Conservation (phyloP, 2,888 invertebrate species). For the Thymelicus lineola region DNA sequence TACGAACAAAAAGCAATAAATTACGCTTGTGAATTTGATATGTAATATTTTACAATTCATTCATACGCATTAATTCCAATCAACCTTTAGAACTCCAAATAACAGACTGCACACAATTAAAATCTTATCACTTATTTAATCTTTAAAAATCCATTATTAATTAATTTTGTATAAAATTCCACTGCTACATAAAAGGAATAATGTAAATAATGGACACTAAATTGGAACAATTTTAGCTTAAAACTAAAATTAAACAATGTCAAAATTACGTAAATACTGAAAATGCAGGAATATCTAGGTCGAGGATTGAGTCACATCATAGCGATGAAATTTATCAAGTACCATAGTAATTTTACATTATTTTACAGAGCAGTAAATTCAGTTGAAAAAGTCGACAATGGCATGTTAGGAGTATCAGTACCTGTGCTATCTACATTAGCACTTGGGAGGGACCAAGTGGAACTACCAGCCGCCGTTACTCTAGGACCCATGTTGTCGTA, state of each 20-base stretch:
- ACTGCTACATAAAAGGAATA: neutral
- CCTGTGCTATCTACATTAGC: slow-evolving; percentile 64
- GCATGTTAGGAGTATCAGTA: slow-evolving; percentile 57
- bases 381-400: slow-evolving; percentile 76
- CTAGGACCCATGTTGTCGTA: slow-evolving; percentile 97
- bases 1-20: neutral
- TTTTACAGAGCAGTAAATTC: slow-evolving; percentile 78
- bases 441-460: slow-evolving; percentile 92
- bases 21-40: neutral
- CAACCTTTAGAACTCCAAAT: neutral
- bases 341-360: slow-evolving; percentile 8
- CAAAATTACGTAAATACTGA: neutral
- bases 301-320: slow-evolving; percentile 7
- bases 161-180: slow-evolving; percentile 11
- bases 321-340: slow-evolving; percentile 10
- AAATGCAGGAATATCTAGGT: slow-evolving; percentile 1
- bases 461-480: slow-evolving; percentile 95
- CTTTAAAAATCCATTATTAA: slow-evolving; percentile 1
- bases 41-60: neutral
- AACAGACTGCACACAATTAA: slow-evolving; percentile 8
- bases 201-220: neutral
- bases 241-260: neutral
- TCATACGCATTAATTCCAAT: neutral
- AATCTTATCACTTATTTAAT: slow-evolving; percentile 1
- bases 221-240: slow-evolving; percentile 1